Conservation (phyloP, 2,797 vertebrate genomes). For the Pseudomugil gertrudae region DNA sequence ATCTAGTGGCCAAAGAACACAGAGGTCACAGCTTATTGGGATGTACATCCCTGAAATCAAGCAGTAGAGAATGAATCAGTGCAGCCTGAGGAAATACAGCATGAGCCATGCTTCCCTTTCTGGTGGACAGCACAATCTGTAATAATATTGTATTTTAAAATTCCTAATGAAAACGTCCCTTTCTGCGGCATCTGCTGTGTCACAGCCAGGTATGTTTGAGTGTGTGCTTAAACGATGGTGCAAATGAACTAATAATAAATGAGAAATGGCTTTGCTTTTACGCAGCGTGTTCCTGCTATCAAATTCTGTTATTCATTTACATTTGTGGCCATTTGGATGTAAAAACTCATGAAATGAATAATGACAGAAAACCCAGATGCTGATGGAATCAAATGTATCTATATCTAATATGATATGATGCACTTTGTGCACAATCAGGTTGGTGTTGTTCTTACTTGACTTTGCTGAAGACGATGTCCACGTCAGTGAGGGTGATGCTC, state of each 20-base stretch:
- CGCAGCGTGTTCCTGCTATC: background rate
- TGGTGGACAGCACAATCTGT: conserved; percentile 16
- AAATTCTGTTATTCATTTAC: background rate
- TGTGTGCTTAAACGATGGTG: background rate
- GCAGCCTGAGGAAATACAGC: conserved; percentile 46
- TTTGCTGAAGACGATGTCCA: conserved; percentile 98
- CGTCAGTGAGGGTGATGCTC: conserved; percentile 92
- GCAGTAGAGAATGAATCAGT: conserved; percentile 55
- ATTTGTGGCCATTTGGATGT: background rate
- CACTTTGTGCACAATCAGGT: background rate
- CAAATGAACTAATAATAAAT: background rate
- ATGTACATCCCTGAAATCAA: conserved; percentile 35
- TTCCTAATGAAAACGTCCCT: background rate
- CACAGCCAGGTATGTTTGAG: background rate
- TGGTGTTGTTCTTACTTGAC: conserved; percentile 88
- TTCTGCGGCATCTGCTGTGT: background rate
- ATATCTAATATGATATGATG: background rate
- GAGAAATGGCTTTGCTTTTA: background rate
- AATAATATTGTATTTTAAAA: conserved; percentile 9
- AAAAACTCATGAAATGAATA: background rate
- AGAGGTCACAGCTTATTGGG: conserved; percentile 58
- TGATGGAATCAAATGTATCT: background rate
- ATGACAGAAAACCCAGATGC: background rate
- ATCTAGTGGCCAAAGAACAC: conserved; percentile 39
- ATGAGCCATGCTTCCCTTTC: conserved; percentile 51